These are phyloP conservation scores for Polypterus senegalus DNA, from an alignment of 2,113 vertebrate genomes.

Conservation along the genomic window DNA sequence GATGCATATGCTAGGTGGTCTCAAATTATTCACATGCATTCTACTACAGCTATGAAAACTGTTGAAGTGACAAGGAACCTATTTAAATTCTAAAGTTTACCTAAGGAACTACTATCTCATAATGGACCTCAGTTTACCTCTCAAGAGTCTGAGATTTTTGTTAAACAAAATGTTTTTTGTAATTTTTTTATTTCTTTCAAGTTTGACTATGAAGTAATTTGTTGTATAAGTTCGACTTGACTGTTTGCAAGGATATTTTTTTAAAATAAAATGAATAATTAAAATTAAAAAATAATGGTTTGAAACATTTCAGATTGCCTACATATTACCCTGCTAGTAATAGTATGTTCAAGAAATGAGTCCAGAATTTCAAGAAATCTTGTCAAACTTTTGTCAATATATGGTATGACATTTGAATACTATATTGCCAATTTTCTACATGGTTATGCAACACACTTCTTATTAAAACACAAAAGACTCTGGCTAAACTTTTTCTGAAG, in stretches of 20 bases:
- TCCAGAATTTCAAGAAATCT: constrained; percentile 7
- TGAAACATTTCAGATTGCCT: background rate
- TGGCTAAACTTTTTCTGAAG: too few species aligned
- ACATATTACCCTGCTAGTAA: background rate
- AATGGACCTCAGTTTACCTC: background rate
- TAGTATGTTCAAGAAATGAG: background rate
- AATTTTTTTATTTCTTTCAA: too few species aligned
- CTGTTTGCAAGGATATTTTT: too few species aligned
- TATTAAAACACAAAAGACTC: too few species aligned
- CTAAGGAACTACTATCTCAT: background rate
- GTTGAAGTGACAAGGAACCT: background rate
- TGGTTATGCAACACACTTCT: too few species aligned
- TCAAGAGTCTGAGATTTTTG: background rate
- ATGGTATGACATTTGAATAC: background rate
- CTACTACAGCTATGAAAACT: constrained; percentile 6
- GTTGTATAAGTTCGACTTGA: too few species aligned
- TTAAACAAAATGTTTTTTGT: background rate
- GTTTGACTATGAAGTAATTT: too few species aligned
- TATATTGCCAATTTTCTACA: too few species aligned
- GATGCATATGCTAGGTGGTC: constrained; percentile 8
- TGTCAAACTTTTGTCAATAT: background rate
- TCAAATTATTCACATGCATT: constrained; percentile 1
- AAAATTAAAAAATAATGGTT: too few species aligned
- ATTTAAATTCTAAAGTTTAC: constrained; percentile 1
- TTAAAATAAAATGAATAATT: too few species aligned